Conservation (phyloP, 2,888 invertebrate genomes). For the Cataglyphis albicans region DNA sequence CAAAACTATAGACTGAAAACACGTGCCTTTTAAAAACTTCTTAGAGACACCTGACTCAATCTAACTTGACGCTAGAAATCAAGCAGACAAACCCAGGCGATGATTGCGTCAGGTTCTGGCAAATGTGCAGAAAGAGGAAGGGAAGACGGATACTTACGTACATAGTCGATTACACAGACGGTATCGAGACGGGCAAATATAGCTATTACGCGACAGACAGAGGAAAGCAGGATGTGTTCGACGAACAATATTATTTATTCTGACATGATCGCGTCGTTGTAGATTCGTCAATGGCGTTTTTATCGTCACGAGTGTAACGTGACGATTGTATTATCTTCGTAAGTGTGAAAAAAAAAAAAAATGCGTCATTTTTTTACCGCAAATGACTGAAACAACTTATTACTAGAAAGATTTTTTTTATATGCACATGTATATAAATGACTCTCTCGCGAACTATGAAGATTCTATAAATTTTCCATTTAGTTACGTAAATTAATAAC, state of each 20-base stretch:
- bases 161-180: neutral
- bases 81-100: neutral
- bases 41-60: constrained; percentile 37
- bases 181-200: constrained; percentile 27
- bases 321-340: constrained; percentile 3
- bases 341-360: neutral
- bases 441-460: constrained; percentile 12
- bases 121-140: constrained; percentile 41
- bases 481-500: constrained; percentile 17
- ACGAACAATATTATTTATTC: constrained; percentile 38
- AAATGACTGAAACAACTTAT: constrained; percentile 47
- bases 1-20: neutral
- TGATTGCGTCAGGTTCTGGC: constrained; percentile 42
- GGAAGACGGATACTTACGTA: constrained; percentile 12
- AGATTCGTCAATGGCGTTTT: constrained; percentile 29
- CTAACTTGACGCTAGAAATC: constrained; percentile 28
- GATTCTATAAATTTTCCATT: constrained; percentile 39
- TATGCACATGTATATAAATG: constrained; percentile 34
- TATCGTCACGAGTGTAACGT: constrained; percentile 10
- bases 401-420: constrained; percentile 41
- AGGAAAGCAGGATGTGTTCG: constrained; percentile 39
- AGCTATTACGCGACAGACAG: constrained; percentile 15
- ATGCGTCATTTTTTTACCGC: constrained; percentile 9
- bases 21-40: constrained; percentile 37
- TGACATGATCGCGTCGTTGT: constrained; percentile 19